Percentiles rank a stretch among this genome's conserved stretches.
phyloP scores from a whole-genome alignment of 2,888 invertebrate genomes.

The Zelleria hepariella region DNA sequence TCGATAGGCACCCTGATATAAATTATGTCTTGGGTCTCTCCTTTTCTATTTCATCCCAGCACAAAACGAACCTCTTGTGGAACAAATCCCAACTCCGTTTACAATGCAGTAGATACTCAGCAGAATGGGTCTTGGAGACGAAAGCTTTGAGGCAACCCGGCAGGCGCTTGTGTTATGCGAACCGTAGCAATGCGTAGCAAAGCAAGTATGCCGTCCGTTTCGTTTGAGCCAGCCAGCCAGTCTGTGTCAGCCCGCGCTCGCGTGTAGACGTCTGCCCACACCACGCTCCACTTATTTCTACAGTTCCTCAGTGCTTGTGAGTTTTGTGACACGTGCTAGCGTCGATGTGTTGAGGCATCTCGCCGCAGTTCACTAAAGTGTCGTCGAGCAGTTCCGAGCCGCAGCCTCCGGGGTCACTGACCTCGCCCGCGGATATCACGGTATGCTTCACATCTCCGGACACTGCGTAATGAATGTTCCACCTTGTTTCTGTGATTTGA shows the following conservation, averaged over 20 bases:
- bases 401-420: constrained; percentile 35
- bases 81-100: no score
- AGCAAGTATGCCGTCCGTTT: background rate
- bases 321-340: constrained; percentile 1
- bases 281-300: background rate
- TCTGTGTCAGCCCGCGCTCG: background rate
- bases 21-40: no score
- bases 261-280: background rate
- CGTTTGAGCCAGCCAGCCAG: background rate
- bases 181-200: no score
- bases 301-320: background rate
- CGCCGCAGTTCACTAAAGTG: background rate
- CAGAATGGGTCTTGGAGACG: no score
- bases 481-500: constrained; percentile 10
- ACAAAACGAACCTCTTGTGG: no score
- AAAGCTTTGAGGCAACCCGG: no score
- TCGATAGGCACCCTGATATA: no score
- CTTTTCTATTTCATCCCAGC: no score
- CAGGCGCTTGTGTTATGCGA: no score
- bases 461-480: constrained; percentile 1
- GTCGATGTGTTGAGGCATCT: background rate
- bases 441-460: constrained; percentile 14
- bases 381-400: background rate
- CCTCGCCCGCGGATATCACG: constrained; percentile 22
- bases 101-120: no score